Conservation (phyloP, 2,113 vertebrate species). For the Cephalophus harveyi region DNA sequence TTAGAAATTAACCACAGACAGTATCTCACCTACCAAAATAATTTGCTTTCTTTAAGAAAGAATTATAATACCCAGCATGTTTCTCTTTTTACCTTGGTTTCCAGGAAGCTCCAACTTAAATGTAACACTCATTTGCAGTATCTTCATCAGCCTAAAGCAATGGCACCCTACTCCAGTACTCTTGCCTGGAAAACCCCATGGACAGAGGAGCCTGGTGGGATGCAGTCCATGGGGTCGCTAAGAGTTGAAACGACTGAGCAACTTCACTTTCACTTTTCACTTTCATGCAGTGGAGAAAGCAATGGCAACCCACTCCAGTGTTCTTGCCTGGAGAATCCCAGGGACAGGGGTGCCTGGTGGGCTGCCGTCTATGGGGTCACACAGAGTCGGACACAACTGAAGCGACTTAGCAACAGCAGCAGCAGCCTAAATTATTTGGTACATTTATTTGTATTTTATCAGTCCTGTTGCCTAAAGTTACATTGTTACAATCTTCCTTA, state of each 20-base stretch:
- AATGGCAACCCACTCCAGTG: too few relatives aligned
- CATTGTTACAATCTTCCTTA: not conserved
- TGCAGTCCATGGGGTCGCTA: too few relatives aligned
- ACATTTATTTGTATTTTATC: not conserved
- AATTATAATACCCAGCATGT: not conserved
- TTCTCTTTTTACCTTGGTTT: conserved; percentile 25
- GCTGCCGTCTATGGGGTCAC: rapidly evolving
- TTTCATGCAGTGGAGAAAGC: too few relatives aligned
- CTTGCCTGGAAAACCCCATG: too few relatives aligned
- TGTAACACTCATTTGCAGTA: not conserved
- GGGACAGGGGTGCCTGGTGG: too few relatives aligned
- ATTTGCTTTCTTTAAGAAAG: not conserved
- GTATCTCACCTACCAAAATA: not conserved
- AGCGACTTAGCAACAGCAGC: too few relatives aligned
- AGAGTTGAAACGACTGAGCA: too few relatives aligned
- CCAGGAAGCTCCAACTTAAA: not conserved
- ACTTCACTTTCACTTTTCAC: too few relatives aligned
- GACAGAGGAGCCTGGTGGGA: too few relatives aligned
- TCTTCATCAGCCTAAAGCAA: not conserved
- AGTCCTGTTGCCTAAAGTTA: not conserved
- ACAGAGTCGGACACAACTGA: too few relatives aligned
- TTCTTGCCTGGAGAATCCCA: too few relatives aligned
- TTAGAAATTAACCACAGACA: not conserved
- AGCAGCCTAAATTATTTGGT: not conserved
- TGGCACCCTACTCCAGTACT: too few relatives aligned